These are phyloP conservation scores for Sesamia inferens DNA, from an alignment of 2,888 invertebrate species.

Conservation along the genomic window DNA sequence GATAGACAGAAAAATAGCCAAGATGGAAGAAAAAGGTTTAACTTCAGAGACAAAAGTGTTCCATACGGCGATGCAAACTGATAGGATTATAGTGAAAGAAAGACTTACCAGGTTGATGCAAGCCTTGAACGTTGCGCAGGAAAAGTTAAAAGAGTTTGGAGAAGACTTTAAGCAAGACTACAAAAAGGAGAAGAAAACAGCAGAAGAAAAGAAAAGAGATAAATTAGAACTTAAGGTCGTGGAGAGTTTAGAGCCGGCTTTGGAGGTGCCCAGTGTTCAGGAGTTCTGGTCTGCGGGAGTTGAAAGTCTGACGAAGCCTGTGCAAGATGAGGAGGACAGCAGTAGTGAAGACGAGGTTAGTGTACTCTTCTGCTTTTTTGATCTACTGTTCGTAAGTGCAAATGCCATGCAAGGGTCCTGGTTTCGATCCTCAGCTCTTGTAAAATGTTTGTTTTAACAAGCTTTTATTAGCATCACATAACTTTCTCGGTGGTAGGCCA, in stretches of 20 bases:
- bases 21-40: slow-evolving; percentile 78
- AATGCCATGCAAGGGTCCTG: neutral
- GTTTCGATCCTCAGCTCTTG: neutral
- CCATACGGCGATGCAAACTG: slow-evolving; percentile 82
- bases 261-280: slow-evolving; percentile 82
- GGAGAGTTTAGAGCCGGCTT: slow-evolving; percentile 74
- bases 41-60: slow-evolving; percentile 77
- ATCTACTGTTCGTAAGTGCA: neutral
- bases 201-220: slow-evolving; percentile 31
- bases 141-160: slow-evolving; percentile 62
- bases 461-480: too few relatives aligned
- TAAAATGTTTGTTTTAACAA: too few relatives aligned
- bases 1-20: slow-evolving; percentile 75
- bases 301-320: slow-evolving; percentile 57
- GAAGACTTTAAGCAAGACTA: slow-evolving; percentile 62
- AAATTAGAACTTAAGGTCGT: slow-evolving; percentile 66
- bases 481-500: too few relatives aligned
- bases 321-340: slow-evolving; percentile 73
- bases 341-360: slow-evolving; percentile 86
- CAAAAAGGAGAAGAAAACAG: slow-evolving; percentile 59
- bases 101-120: slow-evolving; percentile 73
- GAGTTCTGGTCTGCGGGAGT: slow-evolving; percentile 79
- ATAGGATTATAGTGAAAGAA: slow-evolving; percentile 75
- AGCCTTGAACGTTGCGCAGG: slow-evolving; percentile 70
- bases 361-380: slow-evolving; percentile 9